phyloP scores from a whole-genome alignment of 2,113 vertebrate genomes.

The Ictalurus furcatus region DNA sequence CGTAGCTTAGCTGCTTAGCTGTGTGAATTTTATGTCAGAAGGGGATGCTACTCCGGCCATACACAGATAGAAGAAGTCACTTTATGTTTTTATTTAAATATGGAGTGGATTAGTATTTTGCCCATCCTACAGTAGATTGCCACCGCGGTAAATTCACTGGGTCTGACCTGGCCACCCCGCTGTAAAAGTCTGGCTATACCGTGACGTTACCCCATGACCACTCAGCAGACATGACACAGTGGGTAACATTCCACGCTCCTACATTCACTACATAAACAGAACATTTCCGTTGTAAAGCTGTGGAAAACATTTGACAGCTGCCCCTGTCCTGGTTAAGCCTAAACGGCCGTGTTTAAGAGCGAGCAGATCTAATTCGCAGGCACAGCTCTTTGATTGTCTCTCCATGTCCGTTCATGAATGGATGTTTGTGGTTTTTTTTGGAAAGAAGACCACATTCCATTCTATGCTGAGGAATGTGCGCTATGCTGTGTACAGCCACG shows the following conservation, averaged over 20 bases:
- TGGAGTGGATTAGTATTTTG: background rate
- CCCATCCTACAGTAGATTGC: background rate
- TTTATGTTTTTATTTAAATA: background rate
- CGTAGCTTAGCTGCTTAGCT: background rate
- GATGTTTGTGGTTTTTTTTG: slow-evolving; percentile 7
- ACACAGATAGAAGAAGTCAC: background rate
- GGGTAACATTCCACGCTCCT: background rate
- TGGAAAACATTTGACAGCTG: background rate
- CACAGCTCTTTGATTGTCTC: slow-evolving; percentile 8
- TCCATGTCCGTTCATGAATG: slow-evolving; percentile 18
- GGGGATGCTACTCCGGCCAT: background rate
- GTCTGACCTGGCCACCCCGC: background rate
- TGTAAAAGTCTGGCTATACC: background rate
- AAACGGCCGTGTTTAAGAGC: background rate
- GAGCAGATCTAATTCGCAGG: background rate
- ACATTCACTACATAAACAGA: background rate
- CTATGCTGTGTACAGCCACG: slow-evolving; percentile 58
- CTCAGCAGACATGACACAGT: background rate
- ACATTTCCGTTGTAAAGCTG: background rate
- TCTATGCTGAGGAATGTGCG: slow-evolving; percentile 63
- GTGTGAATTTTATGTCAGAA: background rate
- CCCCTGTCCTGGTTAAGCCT: background rate
- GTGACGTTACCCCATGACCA: background rate
- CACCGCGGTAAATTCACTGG: background rate
- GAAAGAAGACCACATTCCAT: slow-evolving; percentile 60